Conservation (phyloP, 1,140 invertebrate species). For the Stegodyphus mimosarum region DNA sequence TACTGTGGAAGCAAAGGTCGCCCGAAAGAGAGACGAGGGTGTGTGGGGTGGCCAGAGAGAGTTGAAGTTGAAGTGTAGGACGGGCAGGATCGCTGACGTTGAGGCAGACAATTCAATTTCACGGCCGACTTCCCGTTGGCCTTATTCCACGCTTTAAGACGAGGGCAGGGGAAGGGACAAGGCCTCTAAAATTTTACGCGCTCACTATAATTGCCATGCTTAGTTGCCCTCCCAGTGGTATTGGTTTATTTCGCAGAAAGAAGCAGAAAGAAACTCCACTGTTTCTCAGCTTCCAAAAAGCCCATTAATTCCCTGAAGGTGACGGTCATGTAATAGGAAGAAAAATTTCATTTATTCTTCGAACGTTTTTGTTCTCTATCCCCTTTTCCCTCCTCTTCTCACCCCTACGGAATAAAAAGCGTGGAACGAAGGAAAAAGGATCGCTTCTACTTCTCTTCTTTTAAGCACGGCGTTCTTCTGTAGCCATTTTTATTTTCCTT, state of each 20-base stretch:
- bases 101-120: constrained; percentile 59
- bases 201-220: constrained; percentile 60
- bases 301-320: constrained; percentile 59
- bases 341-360: constrained; percentile 60
- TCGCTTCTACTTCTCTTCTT: constrained; percentile 29
- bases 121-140: constrained; percentile 53
- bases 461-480: neutral
- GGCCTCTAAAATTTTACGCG: constrained; percentile 60
- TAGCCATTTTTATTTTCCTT: neutral
- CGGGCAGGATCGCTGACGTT: constrained; percentile 43
- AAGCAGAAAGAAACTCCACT: constrained; percentile 10
- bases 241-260: constrained; percentile 53
- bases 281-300: constrained; percentile 56
- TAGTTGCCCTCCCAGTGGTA: constrained; percentile 56
- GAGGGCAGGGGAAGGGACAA: neutral
- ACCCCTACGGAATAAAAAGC: constrained; percentile 29
- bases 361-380: constrained; percentile 38
- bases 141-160: constrained; percentile 33
- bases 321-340: constrained; percentile 56
- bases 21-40: neutral
- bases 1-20: too few species aligned
- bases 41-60: neutral
- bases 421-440: constrained; percentile 39
- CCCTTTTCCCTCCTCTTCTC: neutral
- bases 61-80: constrained; percentile 53